A percentile compares a stretch with the other conserved stretches of the same genome.
Conservation (phyloP, 2,888 invertebrate genomes). For the Agonum fuliginosum region DNA sequence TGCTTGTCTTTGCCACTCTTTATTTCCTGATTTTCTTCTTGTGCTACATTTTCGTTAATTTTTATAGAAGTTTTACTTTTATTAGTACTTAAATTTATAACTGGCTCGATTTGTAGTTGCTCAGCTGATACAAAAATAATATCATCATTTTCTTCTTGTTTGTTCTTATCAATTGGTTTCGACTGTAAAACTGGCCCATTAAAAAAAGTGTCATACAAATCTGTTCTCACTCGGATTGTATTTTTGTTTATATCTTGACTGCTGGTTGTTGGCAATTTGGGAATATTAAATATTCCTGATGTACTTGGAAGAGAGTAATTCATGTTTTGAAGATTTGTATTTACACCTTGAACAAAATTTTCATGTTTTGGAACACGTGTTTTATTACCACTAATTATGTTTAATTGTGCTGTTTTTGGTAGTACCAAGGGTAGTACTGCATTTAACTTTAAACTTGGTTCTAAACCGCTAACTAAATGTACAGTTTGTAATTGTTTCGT, state of each 20-base stretch:
- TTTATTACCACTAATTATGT: neutral
- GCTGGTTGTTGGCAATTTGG: neutral
- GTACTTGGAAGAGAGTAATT: neutral
- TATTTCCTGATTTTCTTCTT: neutral
- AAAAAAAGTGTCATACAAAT: conserved; percentile 9
- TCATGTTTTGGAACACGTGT: neutral
- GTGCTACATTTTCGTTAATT: neutral
- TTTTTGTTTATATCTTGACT: conserved; percentile 1
- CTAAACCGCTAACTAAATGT: no score
- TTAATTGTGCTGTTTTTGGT: neutral
- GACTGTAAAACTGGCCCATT: neutral
- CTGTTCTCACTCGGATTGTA: conserved; percentile 13
- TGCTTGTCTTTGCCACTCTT: neutral
- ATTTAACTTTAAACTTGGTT: no score
- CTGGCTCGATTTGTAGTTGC: no score
- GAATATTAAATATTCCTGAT: neutral
- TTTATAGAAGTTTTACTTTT: neutral
- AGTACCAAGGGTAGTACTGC: neutral
- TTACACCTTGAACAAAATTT: conserved; percentile 15
- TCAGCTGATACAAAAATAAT: conserved; percentile 18
- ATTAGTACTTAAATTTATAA: neutral
- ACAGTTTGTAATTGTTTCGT: no score
- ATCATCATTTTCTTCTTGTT: conserved; percentile 8
- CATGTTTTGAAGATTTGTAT: neutral
- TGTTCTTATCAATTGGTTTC: neutral